These are phyloP conservation scores for Brassicogethes aeneus DNA, from an alignment of 2,888 invertebrate genomes.

Conservation along the genomic window DNA sequence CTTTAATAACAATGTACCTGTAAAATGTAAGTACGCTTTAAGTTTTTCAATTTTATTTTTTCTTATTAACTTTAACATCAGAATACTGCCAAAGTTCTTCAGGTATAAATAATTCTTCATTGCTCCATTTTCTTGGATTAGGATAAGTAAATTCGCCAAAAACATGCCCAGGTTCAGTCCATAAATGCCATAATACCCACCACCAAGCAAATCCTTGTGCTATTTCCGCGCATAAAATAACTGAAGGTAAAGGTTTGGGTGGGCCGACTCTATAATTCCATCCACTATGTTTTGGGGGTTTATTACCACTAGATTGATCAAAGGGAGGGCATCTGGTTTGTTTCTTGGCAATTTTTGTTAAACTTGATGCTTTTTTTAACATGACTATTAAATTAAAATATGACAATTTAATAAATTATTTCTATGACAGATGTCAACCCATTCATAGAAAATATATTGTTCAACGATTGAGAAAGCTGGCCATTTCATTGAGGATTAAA, in stretches of 20 bases:
- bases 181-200: not conserved
- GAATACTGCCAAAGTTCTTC: not conserved
- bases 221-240: not conserved
- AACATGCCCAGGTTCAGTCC: not conserved
- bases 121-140: not conserved
- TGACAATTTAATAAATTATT: no score
- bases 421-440: no score
- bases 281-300: no score
- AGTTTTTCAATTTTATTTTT: not conserved
- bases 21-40: slow-evolving; percentile 21
- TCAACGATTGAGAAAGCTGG: no score
- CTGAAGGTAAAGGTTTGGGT: not conserved
- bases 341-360: no score
- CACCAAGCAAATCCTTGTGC: not conserved
- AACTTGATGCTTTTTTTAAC: no score
- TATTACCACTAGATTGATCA: no score
- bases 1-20: slow-evolving; percentile 17
- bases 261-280: not conserved
- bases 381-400: no score
- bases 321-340: no score
- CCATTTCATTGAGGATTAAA: no score
- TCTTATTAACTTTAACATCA: not conserved
- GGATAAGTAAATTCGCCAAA: not conserved
- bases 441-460: no score
- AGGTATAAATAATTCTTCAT: not conserved